Base-by-base conservation (phyloP, 2,888 invertebrate genomes). In the Deroplatys truncata region DNA sequence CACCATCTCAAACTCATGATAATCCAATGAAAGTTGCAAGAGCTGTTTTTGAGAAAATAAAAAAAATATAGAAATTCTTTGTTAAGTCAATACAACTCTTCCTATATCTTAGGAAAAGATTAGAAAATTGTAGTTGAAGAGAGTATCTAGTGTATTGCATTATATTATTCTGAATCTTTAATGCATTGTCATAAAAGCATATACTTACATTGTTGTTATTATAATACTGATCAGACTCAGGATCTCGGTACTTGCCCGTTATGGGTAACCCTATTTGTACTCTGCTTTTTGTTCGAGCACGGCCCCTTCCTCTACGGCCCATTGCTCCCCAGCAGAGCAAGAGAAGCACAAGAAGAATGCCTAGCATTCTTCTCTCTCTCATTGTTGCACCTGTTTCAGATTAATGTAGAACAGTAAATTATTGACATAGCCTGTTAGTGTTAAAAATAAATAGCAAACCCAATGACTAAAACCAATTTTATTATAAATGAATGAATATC, bases 151-250 rank as follows among this genome's bases (percentile, higher is more conserved):
- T 56, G 3, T 56, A 20, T 20, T 72, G 20, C 56, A 72, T 25
- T 72, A 25, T 25, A 4, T 20, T 15, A 20, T 72, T 43, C 25
- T 31, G 82, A 86, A 88, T 84, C 25, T 83, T 15, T 28, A 82
- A 91, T 92, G 84, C 84, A 87, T 89, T 72, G 25, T 84, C 29
- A 82, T n/a, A 20, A 43, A 72, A 90, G 20, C 85, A 82, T 15
- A 82, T 91, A 95, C 96, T 95, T 94, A 98, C 98, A 93, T 98
- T 96, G 91, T 97, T 96, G 92, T 98, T 98, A 92, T 98, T 98
- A 94, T 98, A 98, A 93, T 98, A 98, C 92, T 97, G 97, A 94
- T 98, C 98, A 13, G 98, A 97, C 93, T 98, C 98, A 0, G 97
- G 97, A 94, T 98, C 98, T 91, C 97, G 95, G 93, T 98, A 98